Conservation (phyloP, 1,140 invertebrate genomes). For the Nylanderia fulva region DNA sequence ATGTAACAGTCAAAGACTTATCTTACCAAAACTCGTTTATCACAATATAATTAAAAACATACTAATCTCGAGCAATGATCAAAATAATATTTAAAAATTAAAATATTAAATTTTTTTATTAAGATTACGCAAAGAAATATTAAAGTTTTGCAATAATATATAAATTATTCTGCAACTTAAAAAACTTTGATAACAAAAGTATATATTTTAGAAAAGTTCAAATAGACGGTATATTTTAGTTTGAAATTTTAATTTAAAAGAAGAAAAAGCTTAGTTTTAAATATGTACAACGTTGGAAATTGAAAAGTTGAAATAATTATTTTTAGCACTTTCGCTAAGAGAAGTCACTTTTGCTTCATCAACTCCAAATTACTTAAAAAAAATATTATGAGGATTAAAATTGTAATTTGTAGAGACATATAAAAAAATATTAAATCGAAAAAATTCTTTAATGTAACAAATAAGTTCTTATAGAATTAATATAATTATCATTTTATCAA, state of each 20-base stretch:
- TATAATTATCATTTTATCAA: neutral
- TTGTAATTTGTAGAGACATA: neutral
- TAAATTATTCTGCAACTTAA: neutral
- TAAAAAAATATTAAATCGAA: neutral
- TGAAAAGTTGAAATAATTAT: neutral
- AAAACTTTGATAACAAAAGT: no score
- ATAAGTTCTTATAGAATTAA: neutral
- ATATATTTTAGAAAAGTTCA: neutral
- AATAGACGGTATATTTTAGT: neutral
- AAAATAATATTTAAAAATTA: neutral
- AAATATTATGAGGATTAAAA: neutral
- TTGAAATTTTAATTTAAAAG: neutral
- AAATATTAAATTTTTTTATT: neutral
- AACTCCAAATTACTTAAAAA: neutral
- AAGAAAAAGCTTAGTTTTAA: neutral
- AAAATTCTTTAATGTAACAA: constrained; percentile 10
- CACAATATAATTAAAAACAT: neutral
- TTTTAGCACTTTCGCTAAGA: neutral
- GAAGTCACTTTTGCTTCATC: no score
- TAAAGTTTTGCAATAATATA: no score
- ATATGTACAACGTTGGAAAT: neutral
- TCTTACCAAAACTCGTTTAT: neutral
- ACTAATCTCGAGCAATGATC: neutral
- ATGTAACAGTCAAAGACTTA: neutral
- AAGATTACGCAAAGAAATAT: no score